Evolutionary conservation across 2,113 vertebrate species (phyloP), one percentile per base, ranked within the genome.

Genomic region (Thinocorus orbignyianus): DNA sequence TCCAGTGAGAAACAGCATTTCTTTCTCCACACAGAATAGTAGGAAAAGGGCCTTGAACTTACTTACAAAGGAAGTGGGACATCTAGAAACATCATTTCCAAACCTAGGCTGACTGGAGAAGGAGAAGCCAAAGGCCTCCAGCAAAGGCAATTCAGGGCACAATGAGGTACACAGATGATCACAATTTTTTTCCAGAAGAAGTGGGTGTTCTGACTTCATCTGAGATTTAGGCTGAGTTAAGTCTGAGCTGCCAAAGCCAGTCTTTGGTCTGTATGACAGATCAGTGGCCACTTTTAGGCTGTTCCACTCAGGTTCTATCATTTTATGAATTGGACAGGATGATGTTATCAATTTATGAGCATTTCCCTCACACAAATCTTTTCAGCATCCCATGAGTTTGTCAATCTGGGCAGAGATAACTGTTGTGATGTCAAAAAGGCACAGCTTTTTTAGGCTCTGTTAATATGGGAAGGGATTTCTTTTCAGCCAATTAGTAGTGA

Each of bases 401-500:
- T 57, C 48, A 37, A 0, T 93, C 13, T 70, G 35, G 60, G 52
- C 87, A 92, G 82, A 77, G 57, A 19, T 90, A 93, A 79, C 39
- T 49, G 17, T 51, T 79, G 26, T 86, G 91, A 73, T 83, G 74
- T 86, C 54, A 73, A 42, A 92, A 93, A 84, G 24, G 26, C 68
- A 86, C 15, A 81, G 61, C 74, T 90, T 91, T 91, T 57, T 64
- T 91, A 73, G 22, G 9, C 10, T 91, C 17, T 82, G 49, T 92
- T 90, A 92, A 90, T 91, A 90, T 64, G 88, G n/a, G 71, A 95
- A 92, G 22, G 9, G 54, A 54, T 39, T 65, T 49, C 82, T 70
- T 65, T 76, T 48, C 54, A 66, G 25, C 14, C 35, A 81, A 57
- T 96, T 90, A 78, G 52, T 70, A 61, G 33, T 31, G 86, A 81